Evolutionary conservation across 2,888 invertebrate species (phyloP), one percentile per base, ranked within the genome.

Genomic region (Temnothorax rugatulus): DNA sequence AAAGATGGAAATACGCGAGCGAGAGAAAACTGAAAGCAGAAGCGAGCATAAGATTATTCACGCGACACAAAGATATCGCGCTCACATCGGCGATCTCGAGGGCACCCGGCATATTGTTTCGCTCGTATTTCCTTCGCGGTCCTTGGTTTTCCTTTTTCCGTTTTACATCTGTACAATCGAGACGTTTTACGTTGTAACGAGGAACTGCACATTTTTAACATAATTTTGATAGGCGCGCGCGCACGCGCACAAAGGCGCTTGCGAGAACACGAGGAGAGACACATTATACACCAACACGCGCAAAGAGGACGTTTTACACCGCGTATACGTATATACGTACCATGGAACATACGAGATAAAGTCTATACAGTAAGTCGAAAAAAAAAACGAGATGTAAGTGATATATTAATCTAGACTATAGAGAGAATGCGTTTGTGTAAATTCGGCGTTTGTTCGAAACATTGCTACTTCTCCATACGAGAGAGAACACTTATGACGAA

Each of bases 321-420:
- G 73, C 64, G 73, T 54, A 85, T 82, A 81, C 85, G 82, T 87
- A 88, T 85, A 82, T 73, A 86, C 86, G 84, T 87, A 87, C 83
- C 71, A 83, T 75, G 81, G 75, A 64, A 71, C 84, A 88, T 84
- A 86, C 86, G 64, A 86, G 34, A 82, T 41, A 79, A 74, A 86
- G 79, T 84, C 85, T 84, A 91, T 92, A 93, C 92, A 92, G 88
- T 93, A 93, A 94, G 92, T 93, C 91, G 92, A 93, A 90, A 68
- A 68, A 66, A 66, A 68, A 68, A 68, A 91, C 92, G 92, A 81
- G 79, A 91, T 92, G 91, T 94, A 94, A 93, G 94, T 94, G 94
- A 94, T 93, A 93, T 94, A 93, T 94, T 81, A 94, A 93, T 93
- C 93, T 94, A 93, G 93, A 93, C 88, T 81, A 93, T 93, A 94